Evolutionary conservation across 2,113 vertebrate species (phyloP).

Genomic region (Helogale parvula): DNA sequence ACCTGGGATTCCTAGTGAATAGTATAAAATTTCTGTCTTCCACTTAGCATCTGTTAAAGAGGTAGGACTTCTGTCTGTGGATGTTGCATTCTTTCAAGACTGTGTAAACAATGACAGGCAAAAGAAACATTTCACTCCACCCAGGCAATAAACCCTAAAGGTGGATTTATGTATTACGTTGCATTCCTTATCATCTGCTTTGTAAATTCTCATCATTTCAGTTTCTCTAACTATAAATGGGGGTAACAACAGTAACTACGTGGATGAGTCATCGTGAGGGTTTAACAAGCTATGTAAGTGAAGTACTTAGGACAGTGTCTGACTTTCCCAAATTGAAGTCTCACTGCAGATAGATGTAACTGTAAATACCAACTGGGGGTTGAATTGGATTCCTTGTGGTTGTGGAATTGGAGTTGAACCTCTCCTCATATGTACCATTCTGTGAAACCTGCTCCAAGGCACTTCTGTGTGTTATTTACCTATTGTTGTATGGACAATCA

Average conservation of each 20-base stretch:
- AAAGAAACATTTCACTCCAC: background rate
- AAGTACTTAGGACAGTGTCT: background rate
- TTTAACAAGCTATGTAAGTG: background rate
- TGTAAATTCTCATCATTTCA: background rate
- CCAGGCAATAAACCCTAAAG: background rate
- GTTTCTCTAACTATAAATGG: background rate
- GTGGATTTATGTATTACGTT: background rate
- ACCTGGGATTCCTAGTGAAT: background rate
- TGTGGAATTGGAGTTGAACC: background rate
- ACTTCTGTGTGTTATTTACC: background rate
- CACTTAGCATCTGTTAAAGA: background rate
- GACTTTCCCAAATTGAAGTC: background rate
- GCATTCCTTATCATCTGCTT: background rate
- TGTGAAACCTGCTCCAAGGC: background rate
- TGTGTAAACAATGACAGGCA: background rate
- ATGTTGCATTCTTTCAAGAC: background rate
- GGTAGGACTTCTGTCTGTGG: background rate
- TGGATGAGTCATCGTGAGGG: background rate
- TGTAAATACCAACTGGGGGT: background rate
- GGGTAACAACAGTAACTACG: background rate
- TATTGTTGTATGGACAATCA: background rate
- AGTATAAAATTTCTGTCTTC: background rate
- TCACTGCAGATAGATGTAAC: background rate
- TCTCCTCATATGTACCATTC: background rate
- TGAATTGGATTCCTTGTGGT: background rate